Evolutionary conservation across 2,113 vertebrate species (phyloP), one percentile per base, ranked within the genome.

Genomic region (Chamaea fasciata): DNA sequence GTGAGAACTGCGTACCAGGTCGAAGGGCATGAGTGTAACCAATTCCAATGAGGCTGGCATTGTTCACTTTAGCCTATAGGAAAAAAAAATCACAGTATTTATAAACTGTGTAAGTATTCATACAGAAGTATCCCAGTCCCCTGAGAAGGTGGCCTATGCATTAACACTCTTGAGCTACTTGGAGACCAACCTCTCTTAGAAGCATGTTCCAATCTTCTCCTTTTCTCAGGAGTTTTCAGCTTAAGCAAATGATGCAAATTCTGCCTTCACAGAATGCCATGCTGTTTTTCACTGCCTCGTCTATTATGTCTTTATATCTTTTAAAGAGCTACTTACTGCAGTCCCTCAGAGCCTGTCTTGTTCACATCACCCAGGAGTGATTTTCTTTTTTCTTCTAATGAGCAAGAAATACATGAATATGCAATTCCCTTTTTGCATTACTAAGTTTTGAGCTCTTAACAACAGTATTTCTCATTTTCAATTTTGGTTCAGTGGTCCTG

Each of bases 1-100:
- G 6, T 14, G 44, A 49, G 19, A 41, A n/a, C 70, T 87, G 97
- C 98, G 6, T 95, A 99, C 99, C 99, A 80, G 99, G 98, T 95
- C 99, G 98, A 69, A 99, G 99, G 65, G 95, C 97, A 44, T 99
- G 99, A 89, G 98, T 98, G 95, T 99, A 99, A 76, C 99, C 99
- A 30, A 99, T 90, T 97, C 99, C 99, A 80, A 99, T 98, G 49
- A 99, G 97, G 95, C 99, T 99, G 95, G 99, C 98, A 37, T 99
- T 99, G 96, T 99, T 99, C 82, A 99, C 98, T 98, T 99, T 99
- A 91, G 98, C 98, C 99, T 99, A 90, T 37, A 89, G 90, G 87
- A 28, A 70, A 87, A 30, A 52, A 44, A 33, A 15, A 49, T 1
- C 10, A 28, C 39, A 57, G 0, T 13, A 35, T 56, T 83, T 42